These are phyloP conservation scores for Tipula vernalis DNA, from an alignment of 2,888 invertebrate genomes.

Conservation along the genomic window DNA sequence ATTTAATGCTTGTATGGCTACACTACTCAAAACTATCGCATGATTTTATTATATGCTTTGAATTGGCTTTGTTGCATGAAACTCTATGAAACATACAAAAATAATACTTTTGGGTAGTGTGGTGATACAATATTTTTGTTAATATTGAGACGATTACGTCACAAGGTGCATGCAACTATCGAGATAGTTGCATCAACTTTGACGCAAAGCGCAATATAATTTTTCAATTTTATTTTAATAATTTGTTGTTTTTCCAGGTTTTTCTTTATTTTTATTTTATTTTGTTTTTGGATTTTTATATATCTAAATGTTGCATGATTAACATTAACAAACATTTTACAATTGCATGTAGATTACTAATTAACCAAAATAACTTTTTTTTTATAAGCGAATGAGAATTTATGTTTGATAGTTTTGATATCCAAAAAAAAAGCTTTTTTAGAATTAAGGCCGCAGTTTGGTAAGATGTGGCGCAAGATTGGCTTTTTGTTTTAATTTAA, in stretches of 20 bases:
- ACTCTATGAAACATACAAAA: neutral
- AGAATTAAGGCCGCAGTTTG: neutral
- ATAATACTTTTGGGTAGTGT: neutral
- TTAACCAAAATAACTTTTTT: neutral
- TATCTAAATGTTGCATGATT: neutral
- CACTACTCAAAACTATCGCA: neutral
- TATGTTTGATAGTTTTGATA: constrained; percentile 6
- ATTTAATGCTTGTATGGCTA: neutral
- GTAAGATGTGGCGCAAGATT: constrained; percentile 5
- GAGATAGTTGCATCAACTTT: neutral
- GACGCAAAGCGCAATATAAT: neutral
- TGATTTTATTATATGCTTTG: neutral
- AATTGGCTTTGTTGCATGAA: neutral
- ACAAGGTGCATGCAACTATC: neutral
- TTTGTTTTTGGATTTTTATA: neutral
- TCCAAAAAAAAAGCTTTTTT: neutral
- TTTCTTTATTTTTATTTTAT: neutral
- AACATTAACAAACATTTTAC: neutral
- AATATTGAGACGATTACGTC: neutral
- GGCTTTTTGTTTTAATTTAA: neutral
- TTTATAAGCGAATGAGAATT: neutral
- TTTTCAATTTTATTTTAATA: neutral
- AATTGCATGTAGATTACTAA: constrained; percentile 4
- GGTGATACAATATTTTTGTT: neutral
- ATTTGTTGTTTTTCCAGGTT: constrained; percentile 8